Conservation (phyloP, 2,797 vertebrate species). For the Rousettus madagascariensis region DNA sequence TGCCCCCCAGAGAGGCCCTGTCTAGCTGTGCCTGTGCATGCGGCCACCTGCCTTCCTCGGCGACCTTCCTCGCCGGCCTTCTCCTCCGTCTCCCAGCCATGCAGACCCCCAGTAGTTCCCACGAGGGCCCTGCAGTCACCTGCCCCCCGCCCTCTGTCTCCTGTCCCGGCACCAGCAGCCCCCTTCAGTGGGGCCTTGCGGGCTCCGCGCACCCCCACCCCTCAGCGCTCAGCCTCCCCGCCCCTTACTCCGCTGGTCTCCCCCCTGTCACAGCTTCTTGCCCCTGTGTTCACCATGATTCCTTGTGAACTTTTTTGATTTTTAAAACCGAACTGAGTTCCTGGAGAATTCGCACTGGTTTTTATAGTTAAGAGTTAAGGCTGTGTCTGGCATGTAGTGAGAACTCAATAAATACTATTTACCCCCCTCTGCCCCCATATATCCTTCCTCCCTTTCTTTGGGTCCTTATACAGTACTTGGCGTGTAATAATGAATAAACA, state of each 20-base stretch:
- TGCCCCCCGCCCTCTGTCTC: background rate
- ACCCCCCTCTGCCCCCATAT: background rate
- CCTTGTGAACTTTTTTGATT: background rate
- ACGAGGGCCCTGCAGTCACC: background rate
- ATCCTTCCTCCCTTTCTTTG: background rate
- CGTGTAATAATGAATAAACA: background rate
- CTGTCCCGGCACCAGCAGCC: accelerated
- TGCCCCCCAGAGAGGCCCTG: background rate
- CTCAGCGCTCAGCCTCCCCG: accelerated
- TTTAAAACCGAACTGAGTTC: background rate
- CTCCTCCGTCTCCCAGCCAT: background rate
- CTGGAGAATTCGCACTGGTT: background rate
- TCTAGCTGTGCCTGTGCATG: background rate
- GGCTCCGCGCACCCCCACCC: accelerated
- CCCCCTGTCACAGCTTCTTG: accelerated
- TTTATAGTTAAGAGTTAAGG: background rate
- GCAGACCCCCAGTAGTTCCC: background rate
- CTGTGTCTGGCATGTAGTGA: background rate
- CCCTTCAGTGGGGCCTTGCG: accelerated
- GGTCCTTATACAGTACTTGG: background rate
- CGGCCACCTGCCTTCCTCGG: accelerated
- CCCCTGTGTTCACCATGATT: accelerated
- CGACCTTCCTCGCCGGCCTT: too few relatives aligned
- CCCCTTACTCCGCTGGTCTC: accelerated
- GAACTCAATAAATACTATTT: background rate